Percentiles rank a stretch among this genome's conserved stretches.
Conservation (phyloP, 2,888 invertebrate genomes). For the Perizoma flavofasciatum region DNA sequence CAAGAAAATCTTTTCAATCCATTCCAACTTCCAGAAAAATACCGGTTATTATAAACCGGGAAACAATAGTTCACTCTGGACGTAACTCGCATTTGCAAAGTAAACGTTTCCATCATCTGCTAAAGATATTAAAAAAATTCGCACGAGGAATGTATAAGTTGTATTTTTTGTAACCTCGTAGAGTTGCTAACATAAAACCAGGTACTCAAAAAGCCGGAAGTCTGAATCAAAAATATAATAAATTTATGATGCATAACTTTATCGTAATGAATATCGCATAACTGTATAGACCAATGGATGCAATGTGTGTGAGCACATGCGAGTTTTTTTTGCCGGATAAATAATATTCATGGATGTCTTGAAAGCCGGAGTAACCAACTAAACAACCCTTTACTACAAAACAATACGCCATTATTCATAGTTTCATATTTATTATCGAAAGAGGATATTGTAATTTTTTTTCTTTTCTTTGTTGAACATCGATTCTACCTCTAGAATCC, state of each 20-base stretch:
- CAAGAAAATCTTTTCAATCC: background rate
- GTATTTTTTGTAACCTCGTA: constrained; percentile 32
- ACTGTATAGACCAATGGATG: no score
- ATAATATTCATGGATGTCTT: no score
- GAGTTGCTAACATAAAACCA: background rate
- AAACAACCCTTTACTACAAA: constrained; percentile 33
- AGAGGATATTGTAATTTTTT: constrained; percentile 43
- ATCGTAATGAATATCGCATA: no score
- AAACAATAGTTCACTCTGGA: constrained; percentile 14
- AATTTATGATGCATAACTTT: no score
- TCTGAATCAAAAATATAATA: background rate
- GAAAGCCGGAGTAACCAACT: background rate
- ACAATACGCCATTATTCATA: constrained; percentile 57
- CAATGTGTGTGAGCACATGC: no score
- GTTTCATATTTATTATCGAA: constrained; percentile 54
- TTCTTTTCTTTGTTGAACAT: constrained; percentile 40
- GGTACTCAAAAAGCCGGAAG: background rate
- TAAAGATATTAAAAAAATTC: constrained; percentile 30
- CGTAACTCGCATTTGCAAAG: constrained; percentile 11
- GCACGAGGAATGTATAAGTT: constrained; percentile 25
- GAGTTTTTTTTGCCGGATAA: background rate
- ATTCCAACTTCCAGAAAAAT: constrained; percentile 1
- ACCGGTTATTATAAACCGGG: background rate
- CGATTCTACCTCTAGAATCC: constrained; percentile 29
- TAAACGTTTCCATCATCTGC: constrained; percentile 28